phyloP scores from a whole-genome alignment of 2,113 vertebrate species.

The Cercocebus atys region DNA sequence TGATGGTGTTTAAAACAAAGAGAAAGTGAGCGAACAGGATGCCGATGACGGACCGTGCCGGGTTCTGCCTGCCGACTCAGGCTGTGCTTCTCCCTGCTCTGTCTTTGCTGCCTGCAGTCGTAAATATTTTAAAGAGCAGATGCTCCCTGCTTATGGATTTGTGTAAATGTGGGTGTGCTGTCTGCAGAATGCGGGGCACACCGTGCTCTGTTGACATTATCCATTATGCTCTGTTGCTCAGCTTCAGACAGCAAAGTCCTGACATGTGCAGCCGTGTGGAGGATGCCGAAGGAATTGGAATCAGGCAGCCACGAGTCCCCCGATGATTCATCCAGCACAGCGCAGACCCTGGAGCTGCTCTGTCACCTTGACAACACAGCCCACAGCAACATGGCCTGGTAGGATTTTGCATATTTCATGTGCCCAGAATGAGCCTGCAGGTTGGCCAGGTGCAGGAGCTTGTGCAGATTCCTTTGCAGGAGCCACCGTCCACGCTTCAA shows the following conservation, averaged over 20 bases:
- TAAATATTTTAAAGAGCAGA: slow-evolving; percentile 75
- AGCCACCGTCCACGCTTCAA: slow-evolving; percentile 39
- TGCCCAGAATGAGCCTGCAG: slow-evolving; percentile 56
- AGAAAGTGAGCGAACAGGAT: neutral
- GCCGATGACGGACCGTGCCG: slow-evolving; percentile 37
- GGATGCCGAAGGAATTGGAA: slow-evolving; percentile 97
- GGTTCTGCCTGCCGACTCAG: slow-evolving; percentile 51
- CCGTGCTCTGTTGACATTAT: slow-evolving; percentile 81
- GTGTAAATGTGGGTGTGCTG: slow-evolving; percentile 61
- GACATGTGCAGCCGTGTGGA: slow-evolving; percentile 96
- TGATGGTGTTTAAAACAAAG: slow-evolving; percentile 55
- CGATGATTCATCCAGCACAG: slow-evolving; percentile 95
- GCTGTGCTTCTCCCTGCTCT: neutral
- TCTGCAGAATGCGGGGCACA: slow-evolving; percentile 59
- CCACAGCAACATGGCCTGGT: slow-evolving; percentile 95
- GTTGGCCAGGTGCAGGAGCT: slow-evolving; percentile 35
- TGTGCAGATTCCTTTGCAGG: slow-evolving; percentile 60
- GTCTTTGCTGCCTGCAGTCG: neutral
- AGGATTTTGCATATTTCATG: slow-evolving; percentile 87
- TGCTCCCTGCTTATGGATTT: slow-evolving; percentile 64
- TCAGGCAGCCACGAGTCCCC: slow-evolving; percentile 96
- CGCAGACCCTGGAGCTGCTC: slow-evolving; percentile 97
- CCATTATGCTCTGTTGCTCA: slow-evolving; percentile 83
- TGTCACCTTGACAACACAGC: slow-evolving; percentile 95
- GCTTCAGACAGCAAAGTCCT: slow-evolving; percentile 95